These are phyloP conservation scores for Cheilosia pagana DNA, from an alignment of 2,888 invertebrate genomes.

Conservation along the genomic window DNA sequence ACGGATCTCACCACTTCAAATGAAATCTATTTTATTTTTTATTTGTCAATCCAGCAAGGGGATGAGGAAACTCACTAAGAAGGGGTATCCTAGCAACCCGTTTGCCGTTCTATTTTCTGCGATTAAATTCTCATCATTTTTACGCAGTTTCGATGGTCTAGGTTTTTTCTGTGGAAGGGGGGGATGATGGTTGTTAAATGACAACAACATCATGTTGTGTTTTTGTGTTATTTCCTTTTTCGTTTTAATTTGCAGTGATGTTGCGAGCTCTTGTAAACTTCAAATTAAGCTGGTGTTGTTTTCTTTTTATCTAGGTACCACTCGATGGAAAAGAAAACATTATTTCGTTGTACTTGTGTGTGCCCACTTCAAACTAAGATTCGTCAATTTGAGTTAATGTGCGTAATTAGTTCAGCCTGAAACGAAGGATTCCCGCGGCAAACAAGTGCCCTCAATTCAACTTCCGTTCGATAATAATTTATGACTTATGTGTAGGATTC, in stretches of 20 bases:
- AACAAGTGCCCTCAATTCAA: constrained; percentile 37
- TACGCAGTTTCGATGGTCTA: constrained; percentile 21
- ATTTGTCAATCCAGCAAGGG: constrained; percentile 3
- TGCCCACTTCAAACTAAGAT: neutral
- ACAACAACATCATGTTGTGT: constrained; percentile 37
- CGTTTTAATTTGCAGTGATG: constrained; percentile 6
- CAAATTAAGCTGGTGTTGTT: constrained; percentile 32
- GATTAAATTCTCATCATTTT: constrained; percentile 15
- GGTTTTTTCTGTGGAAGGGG: neutral
- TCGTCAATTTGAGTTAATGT: constrained; percentile 1
- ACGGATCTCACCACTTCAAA: constrained; percentile 42
- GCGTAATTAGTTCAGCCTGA: constrained; percentile 13
- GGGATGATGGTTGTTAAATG: constrained; percentile 25
- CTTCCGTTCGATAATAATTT: constrained; percentile 57
- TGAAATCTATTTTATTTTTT: constrained; percentile 32
- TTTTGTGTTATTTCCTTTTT: constrained; percentile 3
- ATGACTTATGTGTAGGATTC: constrained; percentile 28
- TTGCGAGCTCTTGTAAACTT: constrained; percentile 37
- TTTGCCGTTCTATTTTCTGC: constrained; percentile 9
- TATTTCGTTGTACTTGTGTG: neutral
- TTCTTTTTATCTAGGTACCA: constrained; percentile 1
- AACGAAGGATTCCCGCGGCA: constrained; percentile 35
- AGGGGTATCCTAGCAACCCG: constrained; percentile 66
- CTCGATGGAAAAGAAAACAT: constrained; percentile 1
- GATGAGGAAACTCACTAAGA: constrained; percentile 20